Percentiles rank a stretch among this genome's conserved stretches.
Conservation (phyloP, 2,888 invertebrate genomes). For the Anarsia innoxiella region DNA sequence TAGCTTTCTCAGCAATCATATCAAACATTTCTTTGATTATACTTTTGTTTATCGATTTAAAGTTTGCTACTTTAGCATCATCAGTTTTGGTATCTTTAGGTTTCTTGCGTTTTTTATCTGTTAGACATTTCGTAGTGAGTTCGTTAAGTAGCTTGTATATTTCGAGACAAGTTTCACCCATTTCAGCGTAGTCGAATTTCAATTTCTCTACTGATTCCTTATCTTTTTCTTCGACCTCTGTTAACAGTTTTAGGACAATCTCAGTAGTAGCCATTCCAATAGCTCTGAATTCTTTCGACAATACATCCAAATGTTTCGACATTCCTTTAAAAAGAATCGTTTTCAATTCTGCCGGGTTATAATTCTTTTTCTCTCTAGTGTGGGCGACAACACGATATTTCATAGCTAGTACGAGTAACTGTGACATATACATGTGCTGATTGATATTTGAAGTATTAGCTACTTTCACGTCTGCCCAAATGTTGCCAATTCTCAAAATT, state of each 20-base stretch:
- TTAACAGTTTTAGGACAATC: slow-evolving; percentile 73
- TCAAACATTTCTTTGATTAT: slow-evolving; percentile 38
- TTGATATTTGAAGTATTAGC: slow-evolving; percentile 77
- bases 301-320: slow-evolving; percentile 80
- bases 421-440: slow-evolving; percentile 82
- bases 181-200: slow-evolving; percentile 79
- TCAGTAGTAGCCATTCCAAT: slow-evolving; percentile 86
- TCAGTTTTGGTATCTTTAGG: slow-evolving; percentile 28
- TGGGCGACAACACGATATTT: slow-evolving; percentile 60
- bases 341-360: slow-evolving; percentile 53
- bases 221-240: slow-evolving; percentile 42
- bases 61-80: slow-evolving; percentile 26
- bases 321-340: slow-evolving; percentile 78
- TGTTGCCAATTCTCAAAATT: slow-evolving; percentile 70
- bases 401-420: slow-evolving; percentile 76
- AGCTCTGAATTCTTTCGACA: slow-evolving; percentile 74
- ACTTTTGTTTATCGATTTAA: too few relatives aligned
- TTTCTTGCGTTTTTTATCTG: slow-evolving; percentile 38
- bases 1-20: slow-evolving; percentile 40
- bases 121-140: slow-evolving; percentile 48
- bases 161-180: slow-evolving; percentile 61
- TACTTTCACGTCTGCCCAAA: slow-evolving; percentile 81
- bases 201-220: slow-evolving; percentile 63
- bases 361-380: slow-evolving; percentile 32
- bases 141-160: slow-evolving; percentile 65